Base-by-base conservation (phyloP, 2,888 invertebrate genomes). In the Drosophila vallismaia region DNA sequence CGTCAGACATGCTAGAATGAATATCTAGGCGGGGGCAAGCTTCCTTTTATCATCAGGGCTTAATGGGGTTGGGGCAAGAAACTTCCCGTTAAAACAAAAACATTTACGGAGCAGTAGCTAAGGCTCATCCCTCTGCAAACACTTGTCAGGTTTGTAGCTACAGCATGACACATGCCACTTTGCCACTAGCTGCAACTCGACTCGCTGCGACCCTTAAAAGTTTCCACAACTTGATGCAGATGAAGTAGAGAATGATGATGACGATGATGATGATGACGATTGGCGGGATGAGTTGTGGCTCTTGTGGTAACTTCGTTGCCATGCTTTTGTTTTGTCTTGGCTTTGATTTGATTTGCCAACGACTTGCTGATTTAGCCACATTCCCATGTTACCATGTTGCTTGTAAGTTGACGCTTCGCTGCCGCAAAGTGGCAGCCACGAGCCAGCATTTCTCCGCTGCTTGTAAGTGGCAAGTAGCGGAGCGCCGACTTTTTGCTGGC, bases 331-430 rank as follows among this genome's bases (percentile, higher is more conserved):
- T 70, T 70, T 71, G 57, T 52, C 62, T 66, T 79, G 45, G 56
- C 62, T 62, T 55, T 70, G 79, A 82, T 76, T 63, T 74, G 79
- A 79, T 76, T 79, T 82, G 72, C 82, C 33, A 63, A 59, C 76
- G 56, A 71, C 60, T 63, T 68, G 76, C 73, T 59, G 64, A 70
- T 71, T 71, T 75, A 71, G 76, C 79, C 74, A 78, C 85, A 77
- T 81, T 74, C 74, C 54, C 74, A 72, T 60, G 69, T 58, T 71
- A 71, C 52, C 38, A 31, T 29, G 28, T 56, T 29, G 44, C 57
- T 57, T 71, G 77, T 60, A 57, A 58, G 45, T 74, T 70, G 55
- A 74, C 75, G 68, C 68, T 49, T 50, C 38, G 70, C 57, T 57
- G 79, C 71, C 77, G 38, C 78, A 73, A 77, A 44, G 74, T 66